Conservation (phyloP, 2,113 vertebrate genomes). For the Psilopogon haemacephalus region DNA sequence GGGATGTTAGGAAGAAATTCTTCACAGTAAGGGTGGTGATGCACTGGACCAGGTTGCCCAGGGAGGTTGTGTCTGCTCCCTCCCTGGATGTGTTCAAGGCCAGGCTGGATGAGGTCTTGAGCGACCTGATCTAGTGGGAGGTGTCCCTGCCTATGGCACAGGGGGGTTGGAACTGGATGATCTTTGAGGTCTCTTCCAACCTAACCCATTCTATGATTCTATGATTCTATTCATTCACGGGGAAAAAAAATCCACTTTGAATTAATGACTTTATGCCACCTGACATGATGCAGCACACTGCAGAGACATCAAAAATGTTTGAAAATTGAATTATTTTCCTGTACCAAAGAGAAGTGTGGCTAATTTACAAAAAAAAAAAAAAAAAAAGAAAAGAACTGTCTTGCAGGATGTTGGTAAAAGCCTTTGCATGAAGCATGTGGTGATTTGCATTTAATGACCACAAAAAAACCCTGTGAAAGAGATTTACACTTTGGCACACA, state of each 20-base stretch:
- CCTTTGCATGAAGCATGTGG: background rate
- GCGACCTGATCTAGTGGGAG: too few relatives aligned
- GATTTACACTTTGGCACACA: background rate
- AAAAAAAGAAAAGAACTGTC: too few relatives aligned
- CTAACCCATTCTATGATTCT: too few relatives aligned
- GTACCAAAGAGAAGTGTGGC: background rate
- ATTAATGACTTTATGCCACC: background rate
- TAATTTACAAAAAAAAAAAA: conserved; percentile 1
- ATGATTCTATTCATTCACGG: background rate
- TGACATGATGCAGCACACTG: background rate
- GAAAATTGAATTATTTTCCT: background rate
- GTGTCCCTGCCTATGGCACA: too few relatives aligned
- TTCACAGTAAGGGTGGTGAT: too few relatives aligned
- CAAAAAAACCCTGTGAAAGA: background rate
- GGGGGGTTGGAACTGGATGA: too few relatives aligned
- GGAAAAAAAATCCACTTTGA: background rate
- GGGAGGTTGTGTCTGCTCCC: too few relatives aligned
- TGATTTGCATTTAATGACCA: background rate
- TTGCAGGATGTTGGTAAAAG: background rate
- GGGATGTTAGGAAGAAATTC: too few relatives aligned
- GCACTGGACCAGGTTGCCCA: too few relatives aligned
- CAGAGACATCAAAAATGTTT: background rate
- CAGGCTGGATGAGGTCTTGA: too few relatives aligned
- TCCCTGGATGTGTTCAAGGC: too few relatives aligned
- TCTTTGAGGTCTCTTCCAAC: too few relatives aligned